phyloP scores from a whole-genome alignment of 2,888 invertebrate genomes.

The Arge pagana region DNA sequence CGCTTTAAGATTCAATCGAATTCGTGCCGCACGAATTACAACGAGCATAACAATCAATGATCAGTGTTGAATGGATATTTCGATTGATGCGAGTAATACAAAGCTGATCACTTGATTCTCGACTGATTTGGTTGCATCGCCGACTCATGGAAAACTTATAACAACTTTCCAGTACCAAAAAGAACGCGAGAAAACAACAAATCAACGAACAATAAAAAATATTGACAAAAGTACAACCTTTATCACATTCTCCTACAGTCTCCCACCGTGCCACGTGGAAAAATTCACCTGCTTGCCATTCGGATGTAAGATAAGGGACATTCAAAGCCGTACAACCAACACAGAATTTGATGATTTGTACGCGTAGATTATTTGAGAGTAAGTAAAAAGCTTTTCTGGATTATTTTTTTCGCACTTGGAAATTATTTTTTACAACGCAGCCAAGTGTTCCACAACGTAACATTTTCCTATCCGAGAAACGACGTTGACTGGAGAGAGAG shows the following conservation, averaged over 20 bases:
- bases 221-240: background rate
- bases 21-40: too few species aligned
- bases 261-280: background rate
- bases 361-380: background rate
- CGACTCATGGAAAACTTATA: background rate
- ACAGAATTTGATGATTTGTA: slow-evolving; percentile 6
- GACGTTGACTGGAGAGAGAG: too few species aligned
- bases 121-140: slow-evolving; percentile 7
- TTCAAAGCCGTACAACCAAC: background rate
- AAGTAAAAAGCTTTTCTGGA: background rate
- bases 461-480: too few species aligned
- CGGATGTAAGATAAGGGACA: background rate
- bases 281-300: background rate
- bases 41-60: too few species aligned
- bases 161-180: slow-evolving; percentile 1
- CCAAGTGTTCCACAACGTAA: too few species aligned
- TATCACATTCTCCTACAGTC: background rate
- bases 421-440: background rate
- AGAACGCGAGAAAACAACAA: background rate
- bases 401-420: background rate
- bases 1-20: too few species aligned
- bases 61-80: too few species aligned
- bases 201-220: background rate
- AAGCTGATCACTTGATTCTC: too few species aligned
- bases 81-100: too few species aligned